Evolutionary conservation across 2,113 vertebrate genomes (phyloP).

Genomic region (Nyctereutes procyonoides): DNA sequence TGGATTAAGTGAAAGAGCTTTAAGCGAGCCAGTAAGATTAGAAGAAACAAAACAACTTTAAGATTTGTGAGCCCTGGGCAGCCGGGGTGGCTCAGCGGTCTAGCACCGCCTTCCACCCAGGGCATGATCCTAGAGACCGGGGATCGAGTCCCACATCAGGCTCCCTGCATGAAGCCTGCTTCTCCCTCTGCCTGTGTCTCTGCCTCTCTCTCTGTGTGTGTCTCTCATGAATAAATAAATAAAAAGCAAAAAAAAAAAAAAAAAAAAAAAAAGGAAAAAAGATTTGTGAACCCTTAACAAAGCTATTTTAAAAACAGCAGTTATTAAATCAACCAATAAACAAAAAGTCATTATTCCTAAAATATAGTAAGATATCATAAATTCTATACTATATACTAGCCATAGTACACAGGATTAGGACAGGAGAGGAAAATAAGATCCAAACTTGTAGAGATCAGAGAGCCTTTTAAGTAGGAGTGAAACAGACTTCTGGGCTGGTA

Average conservation of each 20-base stretch:
- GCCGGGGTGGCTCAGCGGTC: no score
- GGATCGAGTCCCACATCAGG: no score
- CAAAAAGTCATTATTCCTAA: constrained; percentile 13
- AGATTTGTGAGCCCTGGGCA: neutral
- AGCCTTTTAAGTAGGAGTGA: neutral
- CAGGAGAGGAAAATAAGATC: constrained; percentile 48
- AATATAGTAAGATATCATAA: constrained; percentile 18
- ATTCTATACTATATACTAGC: constrained; percentile 29
- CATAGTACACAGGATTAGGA: neutral
- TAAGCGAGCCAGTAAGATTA: neutral
- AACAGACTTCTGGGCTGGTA: constrained; percentile 24
- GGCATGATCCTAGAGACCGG: no score
- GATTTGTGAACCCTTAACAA: neutral
- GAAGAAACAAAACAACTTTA: constrained; percentile 23
- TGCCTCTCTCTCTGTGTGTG: no score
- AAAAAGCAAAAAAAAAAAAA: no score
- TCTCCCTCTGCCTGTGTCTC: no score
- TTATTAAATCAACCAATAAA: neutral
- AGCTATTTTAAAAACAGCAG: constrained; percentile 39
- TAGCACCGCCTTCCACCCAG: no score
- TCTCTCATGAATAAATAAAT: no score
- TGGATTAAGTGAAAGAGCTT: constrained; percentile 28
- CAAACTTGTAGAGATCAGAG: neutral
- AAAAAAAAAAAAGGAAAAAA: no score
- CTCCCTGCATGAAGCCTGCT: no score